Base-by-base conservation (phyloP, 2,888 invertebrate genomes). In the Tinea semifulvella region DNA sequence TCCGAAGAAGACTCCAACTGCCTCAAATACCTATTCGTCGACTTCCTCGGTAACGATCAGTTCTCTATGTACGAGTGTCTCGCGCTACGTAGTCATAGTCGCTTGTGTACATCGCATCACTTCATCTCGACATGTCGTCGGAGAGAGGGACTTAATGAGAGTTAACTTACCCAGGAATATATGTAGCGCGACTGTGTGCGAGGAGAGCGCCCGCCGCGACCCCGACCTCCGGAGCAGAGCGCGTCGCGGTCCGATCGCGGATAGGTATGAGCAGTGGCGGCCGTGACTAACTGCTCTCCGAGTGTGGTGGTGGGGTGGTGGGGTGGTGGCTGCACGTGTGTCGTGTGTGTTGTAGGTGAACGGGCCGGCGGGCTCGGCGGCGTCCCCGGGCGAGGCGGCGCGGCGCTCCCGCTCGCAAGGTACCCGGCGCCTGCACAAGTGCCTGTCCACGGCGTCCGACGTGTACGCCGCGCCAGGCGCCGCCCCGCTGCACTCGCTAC, bases 401-500 rank as follows among this genome's bases (percentile, higher is more conserved):
- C 89, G 91, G 73, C 90, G 93, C 74, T 91, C 92, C 75, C 91
- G 93, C 83, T 92, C 92, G 81, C 95, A 95, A 92, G 95, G 94
- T 92, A 94, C 92, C 87, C 89, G 90, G 84, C 90, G 90, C 85
- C 90, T 92, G 83, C 91, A 91, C 88, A 92, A 92, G 88, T 92
- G 92, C 87, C 89, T 91, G 83, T 91, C 91, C 82, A 90, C 92
- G 70, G 90, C 91, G 82, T 90, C 89, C 82, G 90, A 90, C 86
- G 88, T 88, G 80, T 89, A 85, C 82, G 82, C 73, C 77, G 82
- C 79, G 80, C 74, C 79, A 71, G 57, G 61, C 63, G 75, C 77
- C 82, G 76, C 84, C 82, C 82, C 79, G 76, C 81, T 75, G 72
- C 83, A 86, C 83, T 82, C 83, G 84, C 86, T 89, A 82, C 87